Conservation (phyloP, 2,113 vertebrate species). For the Verasper variegatus region DNA sequence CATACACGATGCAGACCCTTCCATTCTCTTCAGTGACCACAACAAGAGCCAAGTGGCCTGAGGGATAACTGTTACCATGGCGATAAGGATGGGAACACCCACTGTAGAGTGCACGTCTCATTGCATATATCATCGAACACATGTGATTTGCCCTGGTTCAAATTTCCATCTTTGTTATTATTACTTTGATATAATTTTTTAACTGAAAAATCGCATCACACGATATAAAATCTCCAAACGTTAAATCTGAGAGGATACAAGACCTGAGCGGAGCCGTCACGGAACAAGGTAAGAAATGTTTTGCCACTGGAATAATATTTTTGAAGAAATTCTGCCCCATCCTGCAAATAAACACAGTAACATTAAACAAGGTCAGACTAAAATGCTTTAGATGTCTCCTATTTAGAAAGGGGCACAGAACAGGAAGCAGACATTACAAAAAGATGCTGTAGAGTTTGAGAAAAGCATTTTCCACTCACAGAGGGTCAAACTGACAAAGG, state of each 20-base stretch:
- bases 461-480: background rate
- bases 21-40: constrained; percentile 53
- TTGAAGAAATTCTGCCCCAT: constrained; percentile 67
- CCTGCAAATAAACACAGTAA: constrained; percentile 63
- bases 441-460: background rate
- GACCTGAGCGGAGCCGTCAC: constrained; percentile 87
- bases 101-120: background rate
- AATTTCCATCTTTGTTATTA: too few species aligned
- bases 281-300: constrained; percentile 87
- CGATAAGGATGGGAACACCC: constrained; percentile 58
- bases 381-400: too few species aligned
- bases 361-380: background rate
- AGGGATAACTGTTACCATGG: constrained; percentile 85
- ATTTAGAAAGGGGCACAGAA: too few species aligned
- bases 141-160: too few species aligned
- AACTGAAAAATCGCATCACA: constrained; percentile 3
- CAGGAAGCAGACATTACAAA: background rate
- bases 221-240: background rate
- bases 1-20: constrained; percentile 84
- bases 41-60: constrained; percentile 87
- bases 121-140: background rate
- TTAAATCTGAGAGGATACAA: constrained; percentile 86
- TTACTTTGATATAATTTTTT: too few species aligned
- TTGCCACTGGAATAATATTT: constrained; percentile 85
- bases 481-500: background rate